phyloP scores from a whole-genome alignment of 1,140 invertebrate species.

The Augochlora pura region DNA sequence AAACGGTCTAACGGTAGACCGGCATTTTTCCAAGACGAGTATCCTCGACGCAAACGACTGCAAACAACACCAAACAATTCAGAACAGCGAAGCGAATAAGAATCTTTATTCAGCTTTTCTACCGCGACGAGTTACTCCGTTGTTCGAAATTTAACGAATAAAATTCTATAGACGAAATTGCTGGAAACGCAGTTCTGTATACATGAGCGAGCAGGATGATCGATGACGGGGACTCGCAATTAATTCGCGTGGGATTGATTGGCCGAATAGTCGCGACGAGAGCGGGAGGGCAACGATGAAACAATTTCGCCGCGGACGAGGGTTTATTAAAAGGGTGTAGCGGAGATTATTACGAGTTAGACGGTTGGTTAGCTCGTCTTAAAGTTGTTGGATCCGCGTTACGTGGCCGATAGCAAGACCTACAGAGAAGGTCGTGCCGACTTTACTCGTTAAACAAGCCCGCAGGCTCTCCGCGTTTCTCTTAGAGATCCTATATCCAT shows the following conservation, averaged over 20 bases:
- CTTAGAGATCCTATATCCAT: slow-evolving; percentile 49
- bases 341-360: slow-evolving; percentile 68
- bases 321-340: slow-evolving; percentile 1
- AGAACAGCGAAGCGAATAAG: too few relatives aligned
- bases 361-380: slow-evolving; percentile 65
- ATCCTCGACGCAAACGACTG: too few relatives aligned
- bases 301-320: background rate
- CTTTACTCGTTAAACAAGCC: slow-evolving; percentile 72
- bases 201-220: too few relatives aligned
- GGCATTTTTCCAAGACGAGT: too few relatives aligned
- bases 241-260: background rate
- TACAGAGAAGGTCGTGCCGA: slow-evolving; percentile 36
- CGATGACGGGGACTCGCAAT: too few relatives aligned
- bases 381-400: slow-evolving; percentile 62
- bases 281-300: background rate
- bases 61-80: too few relatives aligned
- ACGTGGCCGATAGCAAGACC: slow-evolving; percentile 55
- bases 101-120: too few relatives aligned
- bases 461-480: slow-evolving; percentile 57
- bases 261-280: background rate
- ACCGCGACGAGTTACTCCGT: too few relatives aligned
- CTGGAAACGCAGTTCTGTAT: too few relatives aligned
- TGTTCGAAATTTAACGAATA: too few relatives aligned
- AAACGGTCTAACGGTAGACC: too few relatives aligned
- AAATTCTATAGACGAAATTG: too few relatives aligned